Conservation (phyloP, 2,113 vertebrate genomes). For the Choloepus hoffmanni region DNA sequence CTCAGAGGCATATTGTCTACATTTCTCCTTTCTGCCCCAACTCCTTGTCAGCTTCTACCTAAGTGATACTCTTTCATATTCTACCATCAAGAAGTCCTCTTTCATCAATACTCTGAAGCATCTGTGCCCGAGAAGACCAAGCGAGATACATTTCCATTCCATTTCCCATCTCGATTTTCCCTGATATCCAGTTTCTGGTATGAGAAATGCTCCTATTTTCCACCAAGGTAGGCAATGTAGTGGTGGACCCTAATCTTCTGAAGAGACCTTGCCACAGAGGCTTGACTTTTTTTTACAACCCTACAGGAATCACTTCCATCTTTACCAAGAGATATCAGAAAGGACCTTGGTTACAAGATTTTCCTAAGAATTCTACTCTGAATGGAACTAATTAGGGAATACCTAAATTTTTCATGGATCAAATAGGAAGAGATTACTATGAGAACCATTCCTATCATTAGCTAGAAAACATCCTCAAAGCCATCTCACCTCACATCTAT, state of each 20-base stretch:
- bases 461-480: neutral
- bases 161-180: neutral
- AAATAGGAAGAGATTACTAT: neutral
- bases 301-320: neutral
- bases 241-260: neutral
- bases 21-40: neutral
- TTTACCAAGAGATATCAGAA: neutral
- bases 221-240: neutral
- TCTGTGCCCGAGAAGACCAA: neutral
- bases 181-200: neutral
- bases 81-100: neutral
- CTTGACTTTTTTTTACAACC: neutral
- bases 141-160: neutral
- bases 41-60: neutral
- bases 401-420: neutral
- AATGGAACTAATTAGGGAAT: neutral
- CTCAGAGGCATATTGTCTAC: neutral
- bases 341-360: neutral
- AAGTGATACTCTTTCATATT: neutral
- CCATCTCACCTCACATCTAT: neutral
- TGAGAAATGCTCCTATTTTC: neutral
- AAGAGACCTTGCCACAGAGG: neutral
- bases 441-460: neutral
- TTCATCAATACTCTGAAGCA: neutral
- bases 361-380: neutral